Base-by-base conservation (phyloP, 92 coral and sea anemone genomes). In the Paragorgia papillata region DNA sequence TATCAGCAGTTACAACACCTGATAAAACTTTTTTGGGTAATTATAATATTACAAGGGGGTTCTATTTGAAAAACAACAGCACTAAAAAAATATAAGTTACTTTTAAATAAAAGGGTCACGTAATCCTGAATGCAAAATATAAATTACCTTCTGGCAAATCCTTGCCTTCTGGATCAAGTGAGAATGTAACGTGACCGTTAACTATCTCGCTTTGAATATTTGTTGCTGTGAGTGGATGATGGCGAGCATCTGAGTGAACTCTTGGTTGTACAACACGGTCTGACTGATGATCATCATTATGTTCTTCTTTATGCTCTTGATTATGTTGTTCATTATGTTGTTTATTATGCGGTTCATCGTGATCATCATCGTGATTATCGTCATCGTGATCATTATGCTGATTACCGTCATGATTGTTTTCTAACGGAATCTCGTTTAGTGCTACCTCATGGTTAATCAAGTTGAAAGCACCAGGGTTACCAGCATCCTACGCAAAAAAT, bases 191-290 rank as follows among this genome's bases (percentile, higher is more conserved):
- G 63, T 22, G 32, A 18, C 75, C 60, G 69, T 22, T 66, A 12
- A 69, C 22, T 1, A 62, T 50, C 3, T 22, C 80, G 6, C 34
- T 77, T 74, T 82, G 80, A 69, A 51, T 78, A 79, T 15, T 77
- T 34, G 66, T 80, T 4, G 73, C 34, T 21, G 84, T 77, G 27
- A 31, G n/a, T 0, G 84, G 81, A 25, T 82, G 87, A 33, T 66
- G 35, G 39, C 9, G 3, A 31, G 15, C 40, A 71, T 71, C 78
- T 53, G 63, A 64, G 9, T 9, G 53, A 0, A 28, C 58, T 17
- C 7, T 68, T 25, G 65, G 17, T 54, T 26, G 7, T 4, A 24
- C 17, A 34, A 7, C 30, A 22, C 18, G 30, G 3, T 31, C 30
- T 56, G 62, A 22, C 17, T 56, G 62, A 17, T n/a, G n/a, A n/a